Evolutionary conservation across 2,888 invertebrate genomes (phyloP).

Genomic region (Tanypteryx hageni): DNA sequence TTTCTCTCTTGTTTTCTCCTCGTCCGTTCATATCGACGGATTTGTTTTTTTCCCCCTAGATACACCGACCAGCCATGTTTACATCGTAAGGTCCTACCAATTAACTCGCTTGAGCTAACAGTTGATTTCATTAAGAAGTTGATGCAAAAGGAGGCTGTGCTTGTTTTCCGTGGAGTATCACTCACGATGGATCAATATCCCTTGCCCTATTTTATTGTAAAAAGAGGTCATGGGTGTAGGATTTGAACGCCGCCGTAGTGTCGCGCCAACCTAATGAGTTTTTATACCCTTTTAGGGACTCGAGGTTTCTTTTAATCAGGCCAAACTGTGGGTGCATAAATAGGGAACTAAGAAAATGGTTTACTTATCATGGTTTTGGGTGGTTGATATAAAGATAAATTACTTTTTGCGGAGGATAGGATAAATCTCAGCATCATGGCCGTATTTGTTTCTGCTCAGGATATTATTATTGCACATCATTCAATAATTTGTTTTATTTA

Average conservation of each 20-base stretch:
- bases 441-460: too few species aligned
- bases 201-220: background rate
- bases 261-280: background rate
- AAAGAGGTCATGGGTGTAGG: constrained; percentile 13
- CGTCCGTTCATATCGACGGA: background rate
- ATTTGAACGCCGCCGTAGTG: background rate
- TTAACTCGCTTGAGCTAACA: background rate
- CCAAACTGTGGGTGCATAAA: background rate
- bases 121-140: constrained; percentile 13
- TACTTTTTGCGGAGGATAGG: too few species aligned
- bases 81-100: background rate
- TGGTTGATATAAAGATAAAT: too few species aligned
- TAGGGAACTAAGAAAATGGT: background rate
- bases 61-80: background rate
- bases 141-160: background rate
- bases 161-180: constrained; percentile 26
- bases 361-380: too few species aligned
- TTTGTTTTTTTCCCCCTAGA: background rate
- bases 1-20: background rate
- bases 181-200: constrained; percentile 23
- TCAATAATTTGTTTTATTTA: too few species aligned
- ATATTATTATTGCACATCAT: too few species aligned
- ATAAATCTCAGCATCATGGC: too few species aligned
- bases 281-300: background rate
- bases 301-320: background rate